These are phyloP conservation scores for Apteryx mantelli DNA, from an alignment of 2,113 vertebrate genomes.

Conservation along the genomic window DNA sequence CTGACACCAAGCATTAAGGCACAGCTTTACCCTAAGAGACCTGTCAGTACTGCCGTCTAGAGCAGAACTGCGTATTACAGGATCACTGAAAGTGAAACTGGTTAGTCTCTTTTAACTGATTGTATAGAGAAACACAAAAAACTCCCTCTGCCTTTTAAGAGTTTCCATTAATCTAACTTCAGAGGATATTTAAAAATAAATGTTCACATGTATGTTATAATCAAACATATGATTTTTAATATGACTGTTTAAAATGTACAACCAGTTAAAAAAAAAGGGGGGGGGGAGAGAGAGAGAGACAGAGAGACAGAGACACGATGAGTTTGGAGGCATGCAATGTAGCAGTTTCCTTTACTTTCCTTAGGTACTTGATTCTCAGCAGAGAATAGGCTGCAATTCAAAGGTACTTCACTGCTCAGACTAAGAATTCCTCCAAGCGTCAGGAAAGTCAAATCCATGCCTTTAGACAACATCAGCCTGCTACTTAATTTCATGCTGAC, in stretches of 20 bases:
- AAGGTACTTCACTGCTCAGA: background rate
- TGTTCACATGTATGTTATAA: background rate
- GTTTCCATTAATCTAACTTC: background rate
- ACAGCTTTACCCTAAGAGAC: too few species aligned
- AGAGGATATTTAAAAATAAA: background rate
- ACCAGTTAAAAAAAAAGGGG: background rate
- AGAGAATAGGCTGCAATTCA: background rate
- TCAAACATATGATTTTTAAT: background rate
- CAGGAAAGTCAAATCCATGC: background rate
- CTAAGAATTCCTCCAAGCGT: background rate
- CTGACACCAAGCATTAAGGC: too few species aligned
- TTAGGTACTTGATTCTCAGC: background rate
- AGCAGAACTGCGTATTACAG: background rate
- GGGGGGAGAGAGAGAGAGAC: background rate
- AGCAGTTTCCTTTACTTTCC: background rate
- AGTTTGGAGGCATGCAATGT: background rate
- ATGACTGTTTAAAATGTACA: background rate
- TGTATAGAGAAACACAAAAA: background rate
- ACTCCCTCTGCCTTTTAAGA: background rate
- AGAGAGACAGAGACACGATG: too few species aligned
- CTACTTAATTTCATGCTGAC: background rate
- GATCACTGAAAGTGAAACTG: background rate
- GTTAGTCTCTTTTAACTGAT: background rate
- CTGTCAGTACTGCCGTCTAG: background rate
- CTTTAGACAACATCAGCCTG: background rate